phyloP scores from a whole-genome alignment of 2,888 invertebrate genomes.

The Apeira syringaria region DNA sequence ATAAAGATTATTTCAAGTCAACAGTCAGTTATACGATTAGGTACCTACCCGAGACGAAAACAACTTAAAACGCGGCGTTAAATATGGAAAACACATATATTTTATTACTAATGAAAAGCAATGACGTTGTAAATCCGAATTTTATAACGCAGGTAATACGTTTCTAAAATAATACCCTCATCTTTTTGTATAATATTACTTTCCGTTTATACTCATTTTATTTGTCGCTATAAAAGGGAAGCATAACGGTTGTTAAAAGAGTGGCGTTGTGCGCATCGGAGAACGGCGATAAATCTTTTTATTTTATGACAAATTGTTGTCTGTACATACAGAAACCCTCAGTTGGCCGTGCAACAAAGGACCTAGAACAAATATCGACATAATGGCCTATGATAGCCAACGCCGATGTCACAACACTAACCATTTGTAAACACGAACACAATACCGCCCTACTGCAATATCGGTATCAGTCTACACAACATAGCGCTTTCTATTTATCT shows the following conservation, averaged over 20 bases:
- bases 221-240: constrained; percentile 76
- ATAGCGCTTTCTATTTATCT: constrained; percentile 57
- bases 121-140: constrained; percentile 47
- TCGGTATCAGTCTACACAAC: constrained; percentile 66
- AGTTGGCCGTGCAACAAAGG: constrained; percentile 53
- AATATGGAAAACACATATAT: constrained; percentile 17
- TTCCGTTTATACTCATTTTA: constrained; percentile 74
- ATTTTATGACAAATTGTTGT: constrained; percentile 83
- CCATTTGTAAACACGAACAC: constrained; percentile 72
- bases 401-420: constrained; percentile 56
- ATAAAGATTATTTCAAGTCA: neutral
- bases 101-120: constrained; percentile 45
- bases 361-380: constrained; percentile 76
- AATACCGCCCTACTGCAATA: constrained; percentile 61
- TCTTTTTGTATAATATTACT: constrained; percentile 68
- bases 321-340: constrained; percentile 62
- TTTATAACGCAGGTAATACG: constrained; percentile 55
- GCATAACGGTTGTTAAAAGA: constrained; percentile 75
- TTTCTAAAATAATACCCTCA: constrained; percentile 62
- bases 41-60: constrained; percentile 4
- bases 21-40: neutral
- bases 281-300: constrained; percentile 76
- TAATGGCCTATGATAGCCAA: constrained; percentile 73
- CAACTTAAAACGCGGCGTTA: constrained; percentile 2
- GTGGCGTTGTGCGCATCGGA: constrained; percentile 62